Percentiles rank a stretch among this genome's conserved stretches.
Evolutionary conservation across 2,797 vertebrate species (phyloP).

Genomic region (Peromyscus aztecus): DNA sequence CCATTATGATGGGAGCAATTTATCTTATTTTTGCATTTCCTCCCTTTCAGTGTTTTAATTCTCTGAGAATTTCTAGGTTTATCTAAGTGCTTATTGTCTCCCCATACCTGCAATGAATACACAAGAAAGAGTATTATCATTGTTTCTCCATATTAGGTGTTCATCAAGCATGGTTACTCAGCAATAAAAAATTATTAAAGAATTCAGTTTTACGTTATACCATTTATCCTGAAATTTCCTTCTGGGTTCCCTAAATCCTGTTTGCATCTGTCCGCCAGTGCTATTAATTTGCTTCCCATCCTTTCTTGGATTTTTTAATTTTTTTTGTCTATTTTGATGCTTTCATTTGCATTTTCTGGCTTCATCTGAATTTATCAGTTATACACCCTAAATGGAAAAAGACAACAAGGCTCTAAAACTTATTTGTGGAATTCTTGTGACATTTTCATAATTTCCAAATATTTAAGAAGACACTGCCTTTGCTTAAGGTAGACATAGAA

Average conservation of each 20-base stretch:
- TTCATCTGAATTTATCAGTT: neutral
- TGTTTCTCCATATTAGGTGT: neutral
- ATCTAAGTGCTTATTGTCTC: neutral
- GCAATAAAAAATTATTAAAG: neutral
- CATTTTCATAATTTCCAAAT: neutral
- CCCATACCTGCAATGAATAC: neutral
- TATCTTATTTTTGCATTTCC: neutral
- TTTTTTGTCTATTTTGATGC: neutral
- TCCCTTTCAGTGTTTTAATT: neutral
- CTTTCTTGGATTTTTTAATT: neutral
- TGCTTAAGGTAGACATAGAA: neutral
- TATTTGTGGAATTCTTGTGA: neutral
- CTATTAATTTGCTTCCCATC: neutral
- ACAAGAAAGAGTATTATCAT: neutral
- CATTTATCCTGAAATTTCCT: neutral
- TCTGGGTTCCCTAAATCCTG: neutral
- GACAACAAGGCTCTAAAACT: accelerated
- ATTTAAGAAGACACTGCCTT: neutral
- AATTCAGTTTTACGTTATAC: neutral
- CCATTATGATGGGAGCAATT: neutral
- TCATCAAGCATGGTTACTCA: neutral
- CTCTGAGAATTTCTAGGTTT: neutral
- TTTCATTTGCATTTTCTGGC: neutral
- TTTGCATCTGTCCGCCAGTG: neutral
- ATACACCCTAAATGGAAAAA: neutral